A percentile compares a stretch with the other conserved stretches of the same genome.
These are phyloP conservation scores for Passer montanus DNA, from an alignment of 2,113 vertebrate species.

Conservation along the genomic window DNA sequence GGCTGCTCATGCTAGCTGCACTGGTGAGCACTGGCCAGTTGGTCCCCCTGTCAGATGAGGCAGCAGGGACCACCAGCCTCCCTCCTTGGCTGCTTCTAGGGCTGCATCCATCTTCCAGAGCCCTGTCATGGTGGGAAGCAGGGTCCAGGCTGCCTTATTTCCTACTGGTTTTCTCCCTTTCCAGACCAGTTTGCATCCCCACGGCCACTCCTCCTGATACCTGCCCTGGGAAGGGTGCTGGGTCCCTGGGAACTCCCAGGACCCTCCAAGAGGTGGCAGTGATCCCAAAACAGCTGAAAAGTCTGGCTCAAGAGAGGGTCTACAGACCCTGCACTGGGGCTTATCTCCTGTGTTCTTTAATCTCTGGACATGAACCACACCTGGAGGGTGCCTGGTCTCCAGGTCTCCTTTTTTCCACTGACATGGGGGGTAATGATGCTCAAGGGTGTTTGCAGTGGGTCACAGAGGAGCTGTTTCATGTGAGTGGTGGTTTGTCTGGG, in stretches of 20 bases:
- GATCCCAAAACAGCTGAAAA: not conserved
- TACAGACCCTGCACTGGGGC: not conserved
- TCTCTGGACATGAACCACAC: rapidly evolving
- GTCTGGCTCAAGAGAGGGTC: not conserved
- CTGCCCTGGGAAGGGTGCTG: not conserved
- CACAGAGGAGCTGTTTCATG: not conserved
- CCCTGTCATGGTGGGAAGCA: not conserved
- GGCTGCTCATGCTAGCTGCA: rapidly evolving
- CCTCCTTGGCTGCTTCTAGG: not conserved
- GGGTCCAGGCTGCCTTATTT: not conserved
- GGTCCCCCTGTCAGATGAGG: not conserved
- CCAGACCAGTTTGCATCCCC: not conserved
- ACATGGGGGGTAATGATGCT: not conserved
- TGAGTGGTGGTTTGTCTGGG: not conserved
- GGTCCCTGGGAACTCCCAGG: not conserved
- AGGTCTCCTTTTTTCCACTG: not conserved
- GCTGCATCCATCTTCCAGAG: not conserved
- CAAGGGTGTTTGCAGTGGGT: not conserved
- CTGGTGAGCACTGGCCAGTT: not conserved
- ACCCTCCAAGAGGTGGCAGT: not conserved
- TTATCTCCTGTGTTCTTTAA: not conserved
- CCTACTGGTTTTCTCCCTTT: not conserved
- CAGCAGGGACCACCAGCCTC: rapidly evolving
- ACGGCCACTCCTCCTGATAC: not conserved
- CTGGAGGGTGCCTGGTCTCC: not conserved